Percentiles rank a stretch among this genome's conserved stretches.
Conservation (phyloP, 2,888 invertebrate genomes). For the Leptinotarsa juncta region DNA sequence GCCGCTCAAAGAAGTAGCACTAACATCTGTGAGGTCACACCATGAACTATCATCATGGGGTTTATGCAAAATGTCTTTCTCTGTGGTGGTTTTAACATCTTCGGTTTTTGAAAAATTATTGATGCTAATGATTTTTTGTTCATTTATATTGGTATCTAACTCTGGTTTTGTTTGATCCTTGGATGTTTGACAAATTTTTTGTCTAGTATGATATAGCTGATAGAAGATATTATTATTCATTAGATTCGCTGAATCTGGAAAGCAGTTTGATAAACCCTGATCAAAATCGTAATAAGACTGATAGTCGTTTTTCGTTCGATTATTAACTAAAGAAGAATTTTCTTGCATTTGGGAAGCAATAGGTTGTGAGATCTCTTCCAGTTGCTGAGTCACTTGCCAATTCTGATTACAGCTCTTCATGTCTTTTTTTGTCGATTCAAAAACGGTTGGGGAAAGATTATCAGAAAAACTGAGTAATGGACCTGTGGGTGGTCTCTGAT, state of each 20-base stretch:
- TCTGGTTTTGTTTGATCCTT: background rate
- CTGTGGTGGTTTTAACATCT: background rate
- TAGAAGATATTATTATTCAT: background rate
- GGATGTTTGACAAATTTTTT: background rate
- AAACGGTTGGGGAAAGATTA: background rate
- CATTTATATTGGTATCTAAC: background rate
- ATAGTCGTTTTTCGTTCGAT: background rate
- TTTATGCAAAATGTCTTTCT: conserved; percentile 10
- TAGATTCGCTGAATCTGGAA: background rate
- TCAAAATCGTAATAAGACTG: background rate
- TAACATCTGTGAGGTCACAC: conserved; percentile 50
- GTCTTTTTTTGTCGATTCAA: background rate
- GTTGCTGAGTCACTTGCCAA: background rate
- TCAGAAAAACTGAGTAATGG: conserved; percentile 34
- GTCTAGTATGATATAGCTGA: background rate
- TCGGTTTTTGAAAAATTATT: background rate
- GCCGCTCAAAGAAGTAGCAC: conserved; percentile 30
- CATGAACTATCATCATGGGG: conserved; percentile 47
- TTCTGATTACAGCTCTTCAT: background rate
- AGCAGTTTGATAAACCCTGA: background rate
- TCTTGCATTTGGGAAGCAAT: background rate
- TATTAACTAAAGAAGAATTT: background rate
- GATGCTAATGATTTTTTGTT: background rate
- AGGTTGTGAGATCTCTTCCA: conserved; percentile 2
- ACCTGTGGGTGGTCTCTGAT: conserved; percentile 47